Evolutionary conservation across 2,113 vertebrate genomes (phyloP), one percentile per base, ranked within the genome.

Genomic region (Eolophus roseicapilla): DNA sequence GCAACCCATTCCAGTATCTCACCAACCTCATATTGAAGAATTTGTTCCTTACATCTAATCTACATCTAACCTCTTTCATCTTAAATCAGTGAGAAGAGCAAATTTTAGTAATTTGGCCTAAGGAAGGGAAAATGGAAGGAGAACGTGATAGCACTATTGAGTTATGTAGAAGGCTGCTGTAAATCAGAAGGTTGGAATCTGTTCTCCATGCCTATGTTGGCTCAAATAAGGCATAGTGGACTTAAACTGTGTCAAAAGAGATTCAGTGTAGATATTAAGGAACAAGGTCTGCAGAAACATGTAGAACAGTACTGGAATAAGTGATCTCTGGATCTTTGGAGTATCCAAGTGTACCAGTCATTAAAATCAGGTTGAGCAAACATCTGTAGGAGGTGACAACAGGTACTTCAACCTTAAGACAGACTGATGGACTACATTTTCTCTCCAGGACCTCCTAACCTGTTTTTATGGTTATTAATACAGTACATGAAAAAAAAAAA

Each of bases 121-220:
- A 73, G 53, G 37, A 79, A 50, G 29, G 24, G 59, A 43, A 49
- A 33, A 37, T 6, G 12, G 47, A 79, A 87, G 67, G 53, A 68
- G 37, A 63, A 68, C 1, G 4, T 17, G 17, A 4, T 78, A 67
- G 53, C 17, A 4, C 35, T 35, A 11, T 23, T 33, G 8, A 33
- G 15, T 41, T 65, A 17, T 6, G n/a, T 41, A 35, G 50, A 44
- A 64, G 24, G 17, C 60, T 79, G 27, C 67, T 91, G 23, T 57
- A 57, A 68, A 44, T 44, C 0, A 1, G 55, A 46, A 85, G 23
- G 14, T 60, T 0, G 0, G 65, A 37, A 55, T 43, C n/a, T 33
- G 19, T 62, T 86, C 41, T 78, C 13, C 41, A 1, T 24, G 27
- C 31, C 31, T 27, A 27, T 52, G 37, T 29, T 70, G 70, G 20